Conservation (phyloP, 2,888 invertebrate genomes). For the Heliconius sara region DNA sequence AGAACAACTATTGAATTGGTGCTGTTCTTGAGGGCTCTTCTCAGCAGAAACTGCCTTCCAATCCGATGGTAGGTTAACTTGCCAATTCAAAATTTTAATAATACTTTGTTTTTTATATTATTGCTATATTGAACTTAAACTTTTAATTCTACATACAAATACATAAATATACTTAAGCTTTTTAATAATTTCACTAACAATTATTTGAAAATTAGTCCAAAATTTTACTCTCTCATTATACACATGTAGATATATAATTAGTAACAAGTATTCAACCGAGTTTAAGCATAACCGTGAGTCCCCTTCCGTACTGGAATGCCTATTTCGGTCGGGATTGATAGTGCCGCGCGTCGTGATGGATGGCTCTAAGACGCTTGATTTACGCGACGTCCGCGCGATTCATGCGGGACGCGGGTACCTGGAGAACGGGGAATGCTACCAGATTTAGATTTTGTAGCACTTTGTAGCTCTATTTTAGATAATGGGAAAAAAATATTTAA, state of each 20-base stretch:
- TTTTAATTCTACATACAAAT: neutral
- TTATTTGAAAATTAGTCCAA: neutral
- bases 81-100: neutral
- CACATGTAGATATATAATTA: slow-evolving; percentile 15
- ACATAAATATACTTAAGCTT: neutral
- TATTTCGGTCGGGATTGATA: slow-evolving; percentile 81
- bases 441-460: slow-evolving; percentile 40
- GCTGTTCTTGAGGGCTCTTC: no score
- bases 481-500: neutral
- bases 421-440: slow-evolving; percentile 47
- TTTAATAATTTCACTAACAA: neutral
- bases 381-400: slow-evolving; percentile 68
- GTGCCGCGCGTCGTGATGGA: slow-evolving; percentile 75
- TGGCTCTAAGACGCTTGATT: slow-evolving; percentile 72
- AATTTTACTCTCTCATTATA: neutral
- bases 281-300: slow-evolving; percentile 30
- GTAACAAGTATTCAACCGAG: neutral
- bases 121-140: neutral
- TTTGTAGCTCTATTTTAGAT: neutral
- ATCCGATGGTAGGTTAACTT: neutral
- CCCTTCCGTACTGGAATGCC: slow-evolving; percentile 52
- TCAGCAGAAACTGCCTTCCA: neutral
- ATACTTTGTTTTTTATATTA: neutral
- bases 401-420: slow-evolving; percentile 67
- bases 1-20: neutral